Conservation (phyloP, 2,113 vertebrate species). For the Silurus glanis region DNA sequence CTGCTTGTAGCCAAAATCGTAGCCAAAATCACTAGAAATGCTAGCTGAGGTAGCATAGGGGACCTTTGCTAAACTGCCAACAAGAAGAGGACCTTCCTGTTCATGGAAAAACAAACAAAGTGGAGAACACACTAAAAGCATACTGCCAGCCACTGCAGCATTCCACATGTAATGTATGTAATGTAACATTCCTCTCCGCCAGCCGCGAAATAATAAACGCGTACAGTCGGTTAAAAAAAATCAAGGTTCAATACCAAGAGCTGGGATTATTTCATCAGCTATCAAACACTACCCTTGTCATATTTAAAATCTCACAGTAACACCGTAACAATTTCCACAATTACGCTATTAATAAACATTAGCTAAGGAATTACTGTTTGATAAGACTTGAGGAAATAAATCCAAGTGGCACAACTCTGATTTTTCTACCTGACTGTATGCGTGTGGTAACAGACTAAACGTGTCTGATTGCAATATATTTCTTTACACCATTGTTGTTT, state of each 20-base stretch:
- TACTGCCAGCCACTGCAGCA: conserved; percentile 43
- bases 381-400: conserved; percentile 1
- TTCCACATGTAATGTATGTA: conserved; percentile 35
- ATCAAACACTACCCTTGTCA: background rate
- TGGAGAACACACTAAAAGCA: conserved; percentile 18
- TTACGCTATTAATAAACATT: background rate
- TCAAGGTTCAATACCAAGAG: background rate
- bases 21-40: conserved; percentile 65
- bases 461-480: conserved; percentile 3
- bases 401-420: background rate
- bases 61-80: conserved; percentile 53
- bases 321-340: too few relatives aligned
- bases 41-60: conserved; percentile 59
- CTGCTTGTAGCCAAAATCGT: conserved; percentile 72
- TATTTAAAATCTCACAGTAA: background rate
- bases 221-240: conserved; percentile 20
- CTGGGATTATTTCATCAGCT: background rate
- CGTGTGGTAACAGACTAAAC: background rate
- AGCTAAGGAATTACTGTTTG: background rate
- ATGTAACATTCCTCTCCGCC: conserved; percentile 39
- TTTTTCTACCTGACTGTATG: conserved; percentile 16
- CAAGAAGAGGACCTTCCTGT: conserved; percentile 27
- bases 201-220: background rate
- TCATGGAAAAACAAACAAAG: conserved; percentile 11
- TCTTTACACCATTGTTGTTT: background rate